Base-by-base conservation (phyloP, 2,888 invertebrate species). In the Chrysolina oricalcia region DNA sequence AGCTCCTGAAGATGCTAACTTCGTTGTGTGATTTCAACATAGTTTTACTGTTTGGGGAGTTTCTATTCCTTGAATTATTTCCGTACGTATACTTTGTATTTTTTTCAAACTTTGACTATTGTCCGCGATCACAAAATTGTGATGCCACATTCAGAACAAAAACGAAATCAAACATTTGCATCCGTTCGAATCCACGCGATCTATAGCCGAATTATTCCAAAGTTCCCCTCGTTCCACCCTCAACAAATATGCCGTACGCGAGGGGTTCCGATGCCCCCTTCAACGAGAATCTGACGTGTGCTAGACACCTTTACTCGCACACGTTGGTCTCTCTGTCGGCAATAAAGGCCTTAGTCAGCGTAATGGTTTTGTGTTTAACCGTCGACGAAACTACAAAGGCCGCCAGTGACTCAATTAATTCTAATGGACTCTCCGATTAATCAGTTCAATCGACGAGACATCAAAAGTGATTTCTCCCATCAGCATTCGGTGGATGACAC, bases 371-470 rank as follows among this genome's bases (percentile, higher is more conserved):
- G 73, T 50, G 73, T 68, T 72, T 72, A 72, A 66, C 50, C 72
- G 70, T 68, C 65, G 73, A 76, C 73, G 67, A 59, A 72, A 73
- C 73, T 75, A 77, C 73, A 77, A 77, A 77, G 75, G 68, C 72
- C 75, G 71, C 69, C 56, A 71, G 70, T 71, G 75, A 77, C 70
- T 75, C 77, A 73, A 77, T 77, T 75, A 77, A 73, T 75, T 77
- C 75, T 77, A 77, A 77, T 77, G 77, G 75, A 75, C 63, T 73
- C 63, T 53, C 35, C 46, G 72, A 77, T 77, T 77, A 77, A 77
- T 77, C 73, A 77, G 70, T 72, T 75, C 70, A 68, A 77, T 77
- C 66, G 75, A 66, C 56, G 75, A 41, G 40, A 75, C 48, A 56
- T 75, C 68, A 62, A 35, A 66, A 75, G 70, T 75, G 75, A 75